Evolutionary conservation across 2,888 invertebrate genomes (phyloP).

Genomic region (Ceraclea dissimilis): DNA sequence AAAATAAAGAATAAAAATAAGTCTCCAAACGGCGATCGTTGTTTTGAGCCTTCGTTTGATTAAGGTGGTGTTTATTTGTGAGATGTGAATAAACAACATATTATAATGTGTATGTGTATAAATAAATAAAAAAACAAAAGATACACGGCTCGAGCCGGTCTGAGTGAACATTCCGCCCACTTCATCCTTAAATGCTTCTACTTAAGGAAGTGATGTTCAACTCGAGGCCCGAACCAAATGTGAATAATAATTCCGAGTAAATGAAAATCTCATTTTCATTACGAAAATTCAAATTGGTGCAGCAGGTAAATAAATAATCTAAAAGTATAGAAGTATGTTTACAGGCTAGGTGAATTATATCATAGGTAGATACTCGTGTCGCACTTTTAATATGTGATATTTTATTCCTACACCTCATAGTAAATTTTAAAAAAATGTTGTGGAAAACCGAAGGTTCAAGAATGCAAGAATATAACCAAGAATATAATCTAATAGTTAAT

Average conservation of each 20-base stretch:
- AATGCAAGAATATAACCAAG: too few relatives aligned
- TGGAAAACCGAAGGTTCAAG: too few relatives aligned
- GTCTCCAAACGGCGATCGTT: not conserved
- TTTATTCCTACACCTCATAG: too few relatives aligned
- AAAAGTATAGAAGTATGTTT: too few relatives aligned
- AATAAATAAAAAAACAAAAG: constrained; percentile 8
- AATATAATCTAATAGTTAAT: too few relatives aligned
- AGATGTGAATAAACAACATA: not conserved
- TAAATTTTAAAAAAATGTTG: too few relatives aligned
- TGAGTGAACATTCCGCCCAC: constrained; percentile 17
- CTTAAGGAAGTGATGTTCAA: constrained; percentile 9
- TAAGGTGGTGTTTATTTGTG: constrained; percentile 10
- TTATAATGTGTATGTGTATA: not conserved
- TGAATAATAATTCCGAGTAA: not conserved
- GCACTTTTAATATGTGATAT: too few relatives aligned
- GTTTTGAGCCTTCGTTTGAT: constrained; percentile 8
- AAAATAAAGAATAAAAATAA: not conserved
- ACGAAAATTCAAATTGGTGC: too few relatives aligned
- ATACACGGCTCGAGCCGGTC: constrained; percentile 6
- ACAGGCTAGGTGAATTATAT: too few relatives aligned
- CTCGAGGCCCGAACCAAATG: not conserved
- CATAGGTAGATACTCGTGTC: too few relatives aligned
- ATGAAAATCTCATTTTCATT: too few relatives aligned
- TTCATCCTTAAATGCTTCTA: constrained; percentile 19
- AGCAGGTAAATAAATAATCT: too few relatives aligned